Evolutionary conservation across 2,888 invertebrate species (phyloP).

Genomic region (Drosophila mettleri): DNA sequence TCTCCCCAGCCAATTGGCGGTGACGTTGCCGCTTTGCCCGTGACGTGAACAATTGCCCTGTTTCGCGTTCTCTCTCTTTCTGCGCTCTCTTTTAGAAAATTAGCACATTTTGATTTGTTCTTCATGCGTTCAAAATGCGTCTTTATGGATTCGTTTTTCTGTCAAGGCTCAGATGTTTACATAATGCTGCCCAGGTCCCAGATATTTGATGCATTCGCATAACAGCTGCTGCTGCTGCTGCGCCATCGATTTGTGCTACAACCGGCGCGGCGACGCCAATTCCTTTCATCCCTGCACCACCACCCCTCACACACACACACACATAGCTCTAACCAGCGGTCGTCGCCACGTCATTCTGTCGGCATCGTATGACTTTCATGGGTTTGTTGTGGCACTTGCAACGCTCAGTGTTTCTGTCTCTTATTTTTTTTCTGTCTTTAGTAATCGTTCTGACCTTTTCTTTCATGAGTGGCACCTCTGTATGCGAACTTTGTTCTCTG

Average conservation of each 20-base stretch:
- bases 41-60: slow-evolving; percentile 46
- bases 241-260: slow-evolving; percentile 49
- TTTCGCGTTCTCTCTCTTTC: not conserved
- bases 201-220: slow-evolving; percentile 43
- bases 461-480: slow-evolving; percentile 21
- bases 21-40: slow-evolving; percentile 55
- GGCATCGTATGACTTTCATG: slow-evolving; percentile 50
- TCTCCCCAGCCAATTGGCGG: slow-evolving; percentile 25
- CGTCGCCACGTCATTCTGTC: slow-evolving; percentile 54
- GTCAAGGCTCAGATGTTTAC: slow-evolving; percentile 45
- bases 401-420: slow-evolving; percentile 25
- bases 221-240: slow-evolving; percentile 45
- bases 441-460: slow-evolving; percentile 15
- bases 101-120: slow-evolving; percentile 24
- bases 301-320: too few species aligned
- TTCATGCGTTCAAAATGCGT: slow-evolving; percentile 12
- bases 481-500: slow-evolving; percentile 55
- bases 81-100: not conserved
- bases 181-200: slow-evolving; percentile 34
- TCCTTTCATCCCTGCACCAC: slow-evolving; percentile 1
- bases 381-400: slow-evolving; percentile 47
- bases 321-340: not conserved
- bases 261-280: slow-evolving; percentile 50
- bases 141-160: slow-evolving; percentile 20
- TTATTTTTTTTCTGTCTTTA: not conserved